These are phyloP conservation scores for Chymomyza caudatula DNA, from an alignment of 2,888 invertebrate species.

Conservation along the genomic window DNA sequence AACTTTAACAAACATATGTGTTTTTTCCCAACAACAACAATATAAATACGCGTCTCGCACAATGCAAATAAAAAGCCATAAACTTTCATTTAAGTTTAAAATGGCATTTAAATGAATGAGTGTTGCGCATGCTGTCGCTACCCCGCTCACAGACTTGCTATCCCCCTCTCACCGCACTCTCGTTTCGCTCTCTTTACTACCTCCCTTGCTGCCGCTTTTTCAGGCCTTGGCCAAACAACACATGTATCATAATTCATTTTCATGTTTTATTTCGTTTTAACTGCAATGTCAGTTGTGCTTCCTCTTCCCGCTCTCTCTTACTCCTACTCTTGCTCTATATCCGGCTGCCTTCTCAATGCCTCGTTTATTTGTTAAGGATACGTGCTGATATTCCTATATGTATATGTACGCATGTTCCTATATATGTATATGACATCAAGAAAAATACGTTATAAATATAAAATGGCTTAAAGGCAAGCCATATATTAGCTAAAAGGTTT, in stretches of 20 bases:
- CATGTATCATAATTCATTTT: conserved; percentile 76
- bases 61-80: conserved; percentile 69
- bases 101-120: conserved; percentile 76
- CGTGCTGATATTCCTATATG: conserved; percentile 52
- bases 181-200: neutral
- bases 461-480: conserved; percentile 29
- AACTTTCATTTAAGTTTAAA: conserved; percentile 76
- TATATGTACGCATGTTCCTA: too few species aligned
- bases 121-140: conserved; percentile 27
- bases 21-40: conserved; percentile 21
- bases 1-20: conserved; percentile 39
- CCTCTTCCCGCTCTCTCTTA: neutral
- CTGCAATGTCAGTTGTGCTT: conserved; percentile 37
- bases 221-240: conserved; percentile 42
- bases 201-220: neutral
- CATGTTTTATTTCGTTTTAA: conserved; percentile 67
- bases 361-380: conserved; percentile 61
- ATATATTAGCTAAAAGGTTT: conserved; percentile 13
- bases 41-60: conserved; percentile 25
- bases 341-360: conserved; percentile 2
- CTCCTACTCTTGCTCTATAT: neutral
- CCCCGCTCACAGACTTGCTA: neutral
- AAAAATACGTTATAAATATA: conserved; percentile 23
- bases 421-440: neutral
- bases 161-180: conserved; percentile 1